A percentile compares a stretch with the other conserved stretches of the same genome.
Evolutionary conservation across 2,888 invertebrate genomes (phyloP).

Genomic region (Brachyptera putata): DNA sequence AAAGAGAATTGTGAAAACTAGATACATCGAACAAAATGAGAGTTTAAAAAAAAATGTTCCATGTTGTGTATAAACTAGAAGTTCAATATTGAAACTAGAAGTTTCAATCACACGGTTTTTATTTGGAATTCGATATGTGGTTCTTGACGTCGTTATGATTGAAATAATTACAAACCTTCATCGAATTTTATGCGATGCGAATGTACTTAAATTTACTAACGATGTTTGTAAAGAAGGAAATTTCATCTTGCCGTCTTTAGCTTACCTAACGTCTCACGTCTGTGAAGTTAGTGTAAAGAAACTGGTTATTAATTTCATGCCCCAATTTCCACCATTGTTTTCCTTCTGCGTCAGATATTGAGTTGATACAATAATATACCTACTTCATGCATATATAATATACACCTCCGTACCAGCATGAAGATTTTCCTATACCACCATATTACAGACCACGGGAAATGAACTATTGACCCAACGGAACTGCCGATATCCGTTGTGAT

Average conservation of each 20-base stretch:
- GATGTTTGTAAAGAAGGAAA: constrained; percentile 20
- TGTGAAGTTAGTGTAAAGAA: constrained; percentile 12
- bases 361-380: background rate
- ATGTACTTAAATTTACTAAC: constrained; percentile 17
- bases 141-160: too few species aligned
- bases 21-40: background rate
- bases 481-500: background rate
- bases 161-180: too few species aligned
- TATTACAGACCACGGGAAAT: background rate
- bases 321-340: constrained; percentile 10
- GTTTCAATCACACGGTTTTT: too few species aligned
- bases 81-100: too few species aligned
- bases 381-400: background rate
- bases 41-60: too few species aligned
- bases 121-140: too few species aligned
- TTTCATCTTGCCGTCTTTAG: constrained; percentile 13
- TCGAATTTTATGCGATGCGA: too few species aligned
- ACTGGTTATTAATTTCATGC: constrained; percentile 16
- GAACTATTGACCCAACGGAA: background rate
- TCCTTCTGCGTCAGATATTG: background rate
- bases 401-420: background rate
- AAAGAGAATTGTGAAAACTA: constrained; percentile 1
- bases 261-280: constrained; percentile 17
- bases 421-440: background rate
- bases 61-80: too few species aligned